Base-by-base conservation (phyloP, 2,113 vertebrate species). In the Phrynosoma platyrhinos region DNA sequence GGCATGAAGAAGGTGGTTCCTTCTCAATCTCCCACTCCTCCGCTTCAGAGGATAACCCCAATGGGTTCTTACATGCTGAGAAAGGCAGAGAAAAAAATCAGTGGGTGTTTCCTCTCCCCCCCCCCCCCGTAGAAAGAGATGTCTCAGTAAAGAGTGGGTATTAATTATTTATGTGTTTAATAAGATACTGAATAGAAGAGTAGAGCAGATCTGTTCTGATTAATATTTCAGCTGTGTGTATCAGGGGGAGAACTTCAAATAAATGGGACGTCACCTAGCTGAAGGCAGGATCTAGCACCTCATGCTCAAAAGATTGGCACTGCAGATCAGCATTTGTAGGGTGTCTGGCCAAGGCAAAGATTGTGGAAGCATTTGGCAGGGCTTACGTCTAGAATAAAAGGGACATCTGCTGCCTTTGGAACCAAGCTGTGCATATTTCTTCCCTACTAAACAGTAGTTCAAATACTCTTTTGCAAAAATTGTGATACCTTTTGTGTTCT, bases 201-300 rank as follows among this genome's bases (percentile, higher is more conserved):
- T 52, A 36, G 13, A 53, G 62, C 8, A 52, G 9, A 27, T 79
- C 68, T 86, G 47, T 69, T 78, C 74, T 77, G 62, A 82, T 79
- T 12, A 86, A 79, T 86, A 79, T 79, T 79, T 32, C n/a, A 68
- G 23, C 2, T 79, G 14, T 68, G 76, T 66, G 18, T 68, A 69
- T 25, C 30, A 36, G 42, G 20, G n/a, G 78, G 78, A 21, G 52
- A 62, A 69, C 62, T 69, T 52, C 58, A 62, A 77, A 85, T 47
- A 77, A 79, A 78, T 68, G n/a, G 7, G 9, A 78, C 68, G 23
- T 32, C 40, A 53, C n/a, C 74, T 69, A 40, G 68, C 5, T 83
- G 80, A 83, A 87, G 55, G 72, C 55, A 82, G n/a, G 79, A 87
- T 76, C 42, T 82, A 76, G 76, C 81, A 66, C 62, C 58, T 68